Base-by-base conservation (phyloP, 2,113 vertebrate species). In the Nesogale talazaci region DNA sequence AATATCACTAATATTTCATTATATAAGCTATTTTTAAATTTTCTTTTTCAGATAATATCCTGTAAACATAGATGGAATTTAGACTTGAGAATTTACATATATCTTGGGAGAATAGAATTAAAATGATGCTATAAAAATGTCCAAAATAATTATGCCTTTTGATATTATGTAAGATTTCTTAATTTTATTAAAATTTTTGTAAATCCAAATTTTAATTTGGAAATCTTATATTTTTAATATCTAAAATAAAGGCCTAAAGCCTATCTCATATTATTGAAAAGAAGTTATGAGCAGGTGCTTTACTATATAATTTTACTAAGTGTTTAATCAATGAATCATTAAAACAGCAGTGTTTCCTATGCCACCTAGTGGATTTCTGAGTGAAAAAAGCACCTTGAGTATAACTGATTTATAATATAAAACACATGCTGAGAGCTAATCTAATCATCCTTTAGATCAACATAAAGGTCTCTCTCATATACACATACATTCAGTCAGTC, bases 301-400 rank as follows among this genome's bases (percentile, higher is more conserved):
- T 88, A 92, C 77, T 87, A 81, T 46, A 90, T 70, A 92, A 72
- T 85, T 96, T 96, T 96, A 97, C 95, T 95, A 96, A 95, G 70
- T 5, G 2, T 95, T 90, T 94, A 97, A 95, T 96, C 94, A 85
- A 81, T 91, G 36, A n/a, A 90, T 85, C 91, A 85, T 92, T 97
- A 94, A 96, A 96, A 77, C 3, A 82, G 7, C 67, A 59, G n/a
- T 96, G 93, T 95, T 97, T 97, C 34, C 93, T 97, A 97, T 96
- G 65, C 52, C 96, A 97, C 87, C 96, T 96, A 96, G 89, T 95
- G 93, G 88, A 93, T 95, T 96, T 95, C 91, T 88, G 31, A 82
- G 20, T 92, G 42, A 84, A 94, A 97, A 95, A 69, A 70, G 19
- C 23, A 91, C 89, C 90, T 80, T 63, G 88, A 92, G 93, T 83